These are phyloP conservation scores for Rhagoletis pomonella DNA, from an alignment of 1,140 invertebrate species.

Conservation along the genomic window DNA sequence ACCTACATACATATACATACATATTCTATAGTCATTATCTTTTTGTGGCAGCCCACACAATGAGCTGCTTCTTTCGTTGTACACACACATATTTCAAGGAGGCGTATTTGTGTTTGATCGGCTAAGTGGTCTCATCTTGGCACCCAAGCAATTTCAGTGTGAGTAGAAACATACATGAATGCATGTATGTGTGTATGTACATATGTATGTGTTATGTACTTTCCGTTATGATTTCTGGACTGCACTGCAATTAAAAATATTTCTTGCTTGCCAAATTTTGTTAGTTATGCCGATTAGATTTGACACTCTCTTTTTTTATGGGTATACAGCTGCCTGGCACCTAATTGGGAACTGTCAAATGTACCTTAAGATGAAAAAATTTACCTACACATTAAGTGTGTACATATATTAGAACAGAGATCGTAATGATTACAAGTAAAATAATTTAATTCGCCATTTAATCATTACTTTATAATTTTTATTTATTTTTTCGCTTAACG, in stretches of 20 bases:
- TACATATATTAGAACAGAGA: no score
- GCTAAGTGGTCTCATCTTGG: not conserved
- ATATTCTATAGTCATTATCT: conserved; percentile 48
- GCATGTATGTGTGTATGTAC: not conserved
- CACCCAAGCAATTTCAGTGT: not conserved
- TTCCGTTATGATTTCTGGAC: conserved; percentile 16
- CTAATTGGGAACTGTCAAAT: no score
- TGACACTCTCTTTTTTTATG: not conserved
- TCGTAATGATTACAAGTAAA: no score
- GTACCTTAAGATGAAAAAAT: no score
- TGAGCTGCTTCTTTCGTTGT: not conserved
- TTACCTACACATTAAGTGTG: no score
- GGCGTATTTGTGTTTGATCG: not conserved
- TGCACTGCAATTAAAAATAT: conserved; percentile 30
- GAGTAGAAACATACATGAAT: not conserved
- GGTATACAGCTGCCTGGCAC: not conserved
- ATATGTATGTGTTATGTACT: not conserved
- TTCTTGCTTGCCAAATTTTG: conserved; percentile 29
- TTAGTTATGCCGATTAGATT: conserved; percentile 24
- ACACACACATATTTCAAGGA: not conserved
- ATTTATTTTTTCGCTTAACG: no score
- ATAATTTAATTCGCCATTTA: no score
- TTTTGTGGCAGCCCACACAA: conserved; percentile 36
- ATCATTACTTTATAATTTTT: no score
- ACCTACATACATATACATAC: not conserved